Conservation (phyloP, 2,797 vertebrate genomes). For the Zenarchopterus dispar region DNA sequence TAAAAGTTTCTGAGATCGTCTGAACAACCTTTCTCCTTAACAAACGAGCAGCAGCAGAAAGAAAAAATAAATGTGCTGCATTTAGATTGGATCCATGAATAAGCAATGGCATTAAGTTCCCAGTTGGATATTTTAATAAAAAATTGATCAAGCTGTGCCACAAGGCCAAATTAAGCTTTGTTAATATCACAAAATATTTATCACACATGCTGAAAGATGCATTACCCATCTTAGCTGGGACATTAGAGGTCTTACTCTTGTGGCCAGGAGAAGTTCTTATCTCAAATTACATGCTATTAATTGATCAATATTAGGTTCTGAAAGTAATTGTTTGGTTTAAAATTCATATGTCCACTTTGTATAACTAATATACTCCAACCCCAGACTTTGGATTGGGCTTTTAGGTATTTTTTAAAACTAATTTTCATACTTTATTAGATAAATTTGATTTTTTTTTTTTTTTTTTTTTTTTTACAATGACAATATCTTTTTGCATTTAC, state of each 20-base stretch:
- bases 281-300: conserved; percentile 7
- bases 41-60: conserved; percentile 23
- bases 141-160: conserved; percentile 53
- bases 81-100: conserved; percentile 55
- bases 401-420: too few species aligned
- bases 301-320: too few species aligned
- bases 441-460: too few species aligned
- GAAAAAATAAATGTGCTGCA: conserved; percentile 25
- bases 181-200: conserved; percentile 71
- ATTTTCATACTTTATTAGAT: too few species aligned
- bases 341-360: too few species aligned
- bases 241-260: conserved; percentile 16
- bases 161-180: conserved; percentile 49
- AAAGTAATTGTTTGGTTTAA: too few species aligned
- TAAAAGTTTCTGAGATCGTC: too few species aligned
- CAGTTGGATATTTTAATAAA: conserved; percentile 41
- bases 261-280: conserved; percentile 3
- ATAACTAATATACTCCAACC: too few species aligned
- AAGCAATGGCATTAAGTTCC: conserved; percentile 56
- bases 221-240: conserved; percentile 37
- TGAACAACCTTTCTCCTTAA: conserved; percentile 6
- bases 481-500: too few species aligned
- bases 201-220: conserved; percentile 61
- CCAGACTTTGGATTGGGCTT: too few species aligned
- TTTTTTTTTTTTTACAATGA: too few species aligned